These are phyloP conservation scores for Arrhopalites spinosus DNA, from an alignment of 2,888 invertebrate genomes.

Conservation along the genomic window DNA sequence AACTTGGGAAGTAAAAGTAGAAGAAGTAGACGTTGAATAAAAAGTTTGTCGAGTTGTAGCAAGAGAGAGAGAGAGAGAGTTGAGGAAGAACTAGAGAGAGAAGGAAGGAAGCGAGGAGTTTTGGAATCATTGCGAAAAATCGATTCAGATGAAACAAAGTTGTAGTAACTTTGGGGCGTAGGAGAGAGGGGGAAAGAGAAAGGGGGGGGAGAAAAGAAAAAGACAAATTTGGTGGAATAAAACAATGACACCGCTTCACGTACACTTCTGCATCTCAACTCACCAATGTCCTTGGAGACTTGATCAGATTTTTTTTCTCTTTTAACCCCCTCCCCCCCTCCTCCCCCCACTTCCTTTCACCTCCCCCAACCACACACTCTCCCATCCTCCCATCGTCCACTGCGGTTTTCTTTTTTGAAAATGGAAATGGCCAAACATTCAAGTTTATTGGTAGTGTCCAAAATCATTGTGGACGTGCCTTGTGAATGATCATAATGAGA, in stretches of 20 bases:
- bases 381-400: too few relatives aligned
- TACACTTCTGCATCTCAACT: not conserved
- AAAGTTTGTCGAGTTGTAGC: conserved; percentile 7
- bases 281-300: too few relatives aligned
- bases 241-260: conserved; percentile 13
- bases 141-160: conserved; percentile 15
- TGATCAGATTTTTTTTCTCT: too few relatives aligned
- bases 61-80: not conserved
- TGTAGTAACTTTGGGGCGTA: conserved; percentile 12
- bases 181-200: not conserved
- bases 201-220: not conserved
- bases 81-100: not conserved
- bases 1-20: not conserved
- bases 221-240: conserved; percentile 24
- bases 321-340: too few relatives aligned
- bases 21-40: not conserved
- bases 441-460: too few relatives aligned
- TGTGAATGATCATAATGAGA: too few relatives aligned
- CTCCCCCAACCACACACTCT: too few relatives aligned
- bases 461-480: too few relatives aligned
- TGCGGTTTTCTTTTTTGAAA: too few relatives aligned
- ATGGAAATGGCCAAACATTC: too few relatives aligned
- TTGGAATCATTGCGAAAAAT: conserved; percentile 21
- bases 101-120: conserved; percentile 13
- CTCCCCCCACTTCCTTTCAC: too few relatives aligned